Conservation (phyloP, 1,140 invertebrate genomes). For the Hylaeus anthracinus region DNA sequence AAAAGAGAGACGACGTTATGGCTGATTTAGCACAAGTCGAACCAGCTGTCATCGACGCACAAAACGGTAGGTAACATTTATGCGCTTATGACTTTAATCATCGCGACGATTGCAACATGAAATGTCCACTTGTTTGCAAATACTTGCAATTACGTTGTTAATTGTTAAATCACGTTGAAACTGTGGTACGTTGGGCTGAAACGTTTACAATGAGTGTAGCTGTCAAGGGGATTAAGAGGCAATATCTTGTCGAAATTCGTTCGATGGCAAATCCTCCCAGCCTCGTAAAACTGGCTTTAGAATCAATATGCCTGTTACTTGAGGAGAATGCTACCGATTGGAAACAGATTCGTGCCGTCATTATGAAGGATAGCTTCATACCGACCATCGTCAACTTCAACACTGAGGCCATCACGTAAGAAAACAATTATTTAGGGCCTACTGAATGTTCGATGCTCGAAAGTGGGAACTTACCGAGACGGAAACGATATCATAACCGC, state of each 20-base stretch:
- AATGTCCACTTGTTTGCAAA: not conserved
- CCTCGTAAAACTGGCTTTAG: conserved; percentile 95
- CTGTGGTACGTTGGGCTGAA: conserved; percentile 25
- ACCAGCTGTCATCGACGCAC: conserved; percentile 98
- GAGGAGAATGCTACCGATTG: conserved; percentile 95
- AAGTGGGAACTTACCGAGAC: conserved; percentile 63
- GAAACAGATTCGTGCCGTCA: conserved; percentile 95
- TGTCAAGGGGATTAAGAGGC: conserved; percentile 97
- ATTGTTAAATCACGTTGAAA: not conserved
- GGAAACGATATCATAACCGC: conserved; percentile 63
- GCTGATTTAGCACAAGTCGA: conserved; percentile 97
- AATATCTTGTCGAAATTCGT: conserved; percentile 96
- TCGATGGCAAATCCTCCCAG: conserved; percentile 97
- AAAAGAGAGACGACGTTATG: conserved; percentile 96
- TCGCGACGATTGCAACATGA: not conserved
- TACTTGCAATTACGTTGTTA: conserved; percentile 1
- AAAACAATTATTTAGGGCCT: conserved; percentile 82
- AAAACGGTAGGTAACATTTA: conserved; percentile 88
- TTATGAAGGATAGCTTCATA: conserved; percentile 99
- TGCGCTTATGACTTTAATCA: too few relatives aligned
- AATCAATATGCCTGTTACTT: conserved; percentile 96
- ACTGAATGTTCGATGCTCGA: conserved; percentile 68
- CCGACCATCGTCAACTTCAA: conserved; percentile 98
- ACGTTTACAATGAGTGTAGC: conserved; percentile 83
- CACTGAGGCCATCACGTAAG: conserved; percentile 96